Evolutionary conservation across 2,797 vertebrate species (phyloP).

Genomic region (Bufotes viridis): DNA sequence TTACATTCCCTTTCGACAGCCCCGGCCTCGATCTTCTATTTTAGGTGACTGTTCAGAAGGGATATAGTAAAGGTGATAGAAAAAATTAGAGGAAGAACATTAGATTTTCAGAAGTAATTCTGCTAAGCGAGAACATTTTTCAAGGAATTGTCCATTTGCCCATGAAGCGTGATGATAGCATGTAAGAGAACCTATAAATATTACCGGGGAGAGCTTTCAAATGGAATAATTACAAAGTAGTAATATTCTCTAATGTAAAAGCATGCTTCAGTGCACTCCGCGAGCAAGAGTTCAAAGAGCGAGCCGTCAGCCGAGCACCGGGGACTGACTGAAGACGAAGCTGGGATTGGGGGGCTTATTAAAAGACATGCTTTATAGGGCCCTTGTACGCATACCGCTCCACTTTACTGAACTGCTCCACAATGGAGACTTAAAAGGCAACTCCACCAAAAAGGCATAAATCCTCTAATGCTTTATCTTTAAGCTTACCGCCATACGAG

Average conservation of each 20-base stretch:
- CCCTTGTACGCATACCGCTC: background rate
- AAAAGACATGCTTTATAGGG: no score
- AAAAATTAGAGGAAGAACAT: background rate
- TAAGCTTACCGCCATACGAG: background rate
- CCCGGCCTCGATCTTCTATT: no score
- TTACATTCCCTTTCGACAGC: no score
- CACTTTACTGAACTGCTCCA: background rate
- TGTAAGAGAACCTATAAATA: slow-evolving; percentile 36
- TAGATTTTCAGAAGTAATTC: background rate
- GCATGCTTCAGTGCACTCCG: background rate
- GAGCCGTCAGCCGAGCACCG: no score
- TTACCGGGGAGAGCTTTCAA: slow-evolving; percentile 22
- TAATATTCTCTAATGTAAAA: slow-evolving; percentile 18
- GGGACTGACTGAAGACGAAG: background rate
- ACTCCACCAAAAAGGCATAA: background rate
- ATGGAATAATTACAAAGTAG: slow-evolving; percentile 23
- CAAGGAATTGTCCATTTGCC: slow-evolving; percentile 22
- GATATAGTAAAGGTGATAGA: no score
- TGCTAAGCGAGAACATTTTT: background rate
- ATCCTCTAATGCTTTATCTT: background rate
- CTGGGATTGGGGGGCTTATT: background rate
- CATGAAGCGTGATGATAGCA: slow-evolving; percentile 20
- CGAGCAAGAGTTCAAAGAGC: slow-evolving; percentile 9
- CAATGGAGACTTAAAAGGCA: background rate
- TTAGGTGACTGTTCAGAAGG: background rate